Base-by-base conservation (phyloP, 1,140 invertebrate species). In the Atta cephalotes region DNA sequence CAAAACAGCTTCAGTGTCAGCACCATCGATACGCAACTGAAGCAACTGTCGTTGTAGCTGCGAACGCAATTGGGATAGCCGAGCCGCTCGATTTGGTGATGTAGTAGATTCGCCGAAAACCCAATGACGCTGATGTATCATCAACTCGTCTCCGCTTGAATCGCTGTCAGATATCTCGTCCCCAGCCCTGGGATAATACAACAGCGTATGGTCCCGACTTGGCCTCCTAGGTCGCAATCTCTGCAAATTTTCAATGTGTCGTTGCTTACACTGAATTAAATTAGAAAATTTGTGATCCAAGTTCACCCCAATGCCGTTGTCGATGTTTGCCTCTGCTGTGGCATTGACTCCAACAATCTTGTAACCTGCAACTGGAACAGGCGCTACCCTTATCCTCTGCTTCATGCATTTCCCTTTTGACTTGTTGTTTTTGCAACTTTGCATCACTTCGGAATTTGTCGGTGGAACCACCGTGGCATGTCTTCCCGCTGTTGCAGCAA, bases 41-140 rank as follows among this genome's bases (percentile, higher is more conserved):
- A 95, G 94, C 2, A 96, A 93, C 60, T 96, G 95, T 68, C 96
- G 88, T n/a, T 96, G 94, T 7, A 96, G 89, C 39, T 96, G 96
- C 0, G 96, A 96, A 0, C 96, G 93, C 3, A 96, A 92, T 35
- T 96, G 92, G 3, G 96, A 95, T 2, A 96, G 87, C 12, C 96
- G 92, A 0, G 95, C 95, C 0, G 96, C 95, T 31, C 96, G 93
- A 9, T 92, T 92, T 6, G 92, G 62, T 0, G 91, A 87, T 0
- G 91, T 88, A 51, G 90, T 92, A 0, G 90, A 81, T 18, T 95
- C 94, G 2, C 92, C 92, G 10, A 91, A 79, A 65, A 95, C 95
- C 95, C 95, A 95, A 65, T 95, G 94, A 66, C 89, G 92, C 71
- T 95, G 95, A 90, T 95, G 94, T 6, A 93, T 88, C 25, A 92